phyloP scores from a whole-genome alignment of 1,140 invertebrate species.

The Elymnias hypermnestra region DNA sequence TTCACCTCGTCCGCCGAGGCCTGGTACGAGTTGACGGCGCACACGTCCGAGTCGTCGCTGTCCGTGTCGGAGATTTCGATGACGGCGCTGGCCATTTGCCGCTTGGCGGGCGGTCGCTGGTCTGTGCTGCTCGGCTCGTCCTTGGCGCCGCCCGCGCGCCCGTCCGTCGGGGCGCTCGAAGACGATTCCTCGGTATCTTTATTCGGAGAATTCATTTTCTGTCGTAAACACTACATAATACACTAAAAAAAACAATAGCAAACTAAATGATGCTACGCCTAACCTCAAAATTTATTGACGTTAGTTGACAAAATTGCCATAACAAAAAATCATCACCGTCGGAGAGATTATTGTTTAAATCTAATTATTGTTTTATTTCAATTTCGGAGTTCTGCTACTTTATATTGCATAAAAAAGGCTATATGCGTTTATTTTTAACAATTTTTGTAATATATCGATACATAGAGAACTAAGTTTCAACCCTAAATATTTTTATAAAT shows the following conservation, averaged over 20 bases:
- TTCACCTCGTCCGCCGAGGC: constrained; percentile 71
- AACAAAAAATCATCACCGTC: neutral
- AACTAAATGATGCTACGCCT: constrained; percentile 57
- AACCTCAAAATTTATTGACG: constrained; percentile 65
- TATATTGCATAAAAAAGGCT: too few species aligned
- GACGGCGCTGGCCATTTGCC: constrained; percentile 45
- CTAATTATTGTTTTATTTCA: too few species aligned
- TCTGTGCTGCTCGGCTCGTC: constrained; percentile 27
- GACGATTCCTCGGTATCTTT: constrained; percentile 53
- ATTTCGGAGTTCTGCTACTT: too few species aligned
- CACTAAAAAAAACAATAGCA: constrained; percentile 47
- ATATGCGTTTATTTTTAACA: too few species aligned
- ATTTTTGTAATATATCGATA: too few species aligned
- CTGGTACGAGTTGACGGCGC: constrained; percentile 71
- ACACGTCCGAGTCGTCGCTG: constrained; percentile 70
- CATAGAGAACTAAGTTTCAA: too few species aligned
- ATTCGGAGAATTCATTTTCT: constrained; percentile 58
- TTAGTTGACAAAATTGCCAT: constrained; percentile 28
- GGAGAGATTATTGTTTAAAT: too few species aligned
- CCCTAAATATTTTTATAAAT: too few species aligned
- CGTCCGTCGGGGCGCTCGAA: constrained; percentile 27
- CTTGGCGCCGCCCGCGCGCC: constrained; percentile 24
- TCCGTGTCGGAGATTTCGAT: constrained; percentile 70
- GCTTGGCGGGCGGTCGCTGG: constrained; percentile 61
- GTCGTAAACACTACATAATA: constrained; percentile 60